Evolutionary conservation across 1,140 invertebrate genomes (phyloP).

Genomic region (Magallana gigas): DNA sequence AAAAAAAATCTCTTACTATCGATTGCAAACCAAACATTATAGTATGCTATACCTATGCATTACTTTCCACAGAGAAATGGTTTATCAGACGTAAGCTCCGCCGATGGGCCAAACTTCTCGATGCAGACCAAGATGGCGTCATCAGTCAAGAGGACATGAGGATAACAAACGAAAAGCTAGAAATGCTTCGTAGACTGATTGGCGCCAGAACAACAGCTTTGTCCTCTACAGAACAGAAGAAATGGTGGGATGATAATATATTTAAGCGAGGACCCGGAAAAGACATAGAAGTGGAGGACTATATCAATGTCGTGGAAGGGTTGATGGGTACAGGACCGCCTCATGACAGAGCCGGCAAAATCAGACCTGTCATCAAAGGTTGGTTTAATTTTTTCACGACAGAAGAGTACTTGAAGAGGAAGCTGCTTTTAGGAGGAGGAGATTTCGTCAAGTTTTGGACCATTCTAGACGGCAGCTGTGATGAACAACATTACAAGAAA

Average conservation of each 20-base stretch:
- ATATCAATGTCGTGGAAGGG: neutral
- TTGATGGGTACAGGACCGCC: neutral
- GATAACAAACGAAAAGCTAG: constrained; percentile 29
- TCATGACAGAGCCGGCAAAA: neutral
- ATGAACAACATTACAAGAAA: neutral
- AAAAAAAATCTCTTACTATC: too few species aligned
- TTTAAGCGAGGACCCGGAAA: constrained; percentile 13
- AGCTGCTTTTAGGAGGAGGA: neutral
- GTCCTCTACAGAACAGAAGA: neutral
- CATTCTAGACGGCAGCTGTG: neutral
- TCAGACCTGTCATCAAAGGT: neutral
- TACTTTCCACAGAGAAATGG: neutral
- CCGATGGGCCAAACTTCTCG: constrained; percentile 11
- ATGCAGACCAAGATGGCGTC: constrained; percentile 39
- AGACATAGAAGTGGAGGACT: constrained; percentile 10
- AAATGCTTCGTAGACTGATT: neutral
- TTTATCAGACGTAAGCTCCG: constrained; percentile 4
- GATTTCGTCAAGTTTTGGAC: neutral
- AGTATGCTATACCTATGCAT: too few species aligned
- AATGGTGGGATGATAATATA: constrained; percentile 31
- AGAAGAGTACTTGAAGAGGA: neutral
- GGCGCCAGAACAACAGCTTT: neutral
- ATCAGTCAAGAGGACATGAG: constrained; percentile 29
- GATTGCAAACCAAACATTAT: too few species aligned
- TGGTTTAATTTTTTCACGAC: neutral